Base-by-base conservation (phyloP, 2,888 invertebrate genomes). In the Eumacrocentrus americanus region DNA sequence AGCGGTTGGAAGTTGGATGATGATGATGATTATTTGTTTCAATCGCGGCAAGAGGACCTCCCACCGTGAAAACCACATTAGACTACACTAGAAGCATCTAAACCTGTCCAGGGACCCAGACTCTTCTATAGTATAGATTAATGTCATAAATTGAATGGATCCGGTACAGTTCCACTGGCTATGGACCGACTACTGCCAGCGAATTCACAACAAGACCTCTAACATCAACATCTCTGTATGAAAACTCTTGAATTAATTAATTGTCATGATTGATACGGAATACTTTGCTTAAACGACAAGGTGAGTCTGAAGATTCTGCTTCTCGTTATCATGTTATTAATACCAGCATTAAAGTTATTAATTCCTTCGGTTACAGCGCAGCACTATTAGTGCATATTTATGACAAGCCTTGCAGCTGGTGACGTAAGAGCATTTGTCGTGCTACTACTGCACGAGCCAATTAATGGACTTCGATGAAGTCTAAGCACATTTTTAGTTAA, bases 81-180 rank as follows among this genome's bases (percentile, higher is more conserved):
- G 51, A 35, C 20, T 34, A 38, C 20, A 35, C 22, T 38, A 25
- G 37, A 56, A 42, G 29, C 56, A 44, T 37, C 38, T 51, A 53
- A 62, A 57, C 56, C 60, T 48, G 56, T 55, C 52, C 37, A 23
- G 55, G 52, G 62, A 60, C 54, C 51, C 22, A 29, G 29, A 44
- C 48, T 23, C 14, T 29, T 23, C 18, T 50, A 58, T 58, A 61
- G 48, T 64, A 60, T 67, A 53, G 61, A 62, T 62, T 65, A 62
- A 62, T 63, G 59, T 42, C 61, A 59, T 62, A 63, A 65, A 65
- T 67, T 67, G 61, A 67, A 64, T 47, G 51, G 59, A 64, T 67
- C 64, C 63, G 64, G 67, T 66, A 11, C 37, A 54, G 58, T 61
- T 55, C 53, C 44, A 40, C 40, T 18, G 52, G 52, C 51, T n/a